Base-by-base conservation (phyloP, 2,797 vertebrate genomes). In the Eulemur rubriventer region DNA sequence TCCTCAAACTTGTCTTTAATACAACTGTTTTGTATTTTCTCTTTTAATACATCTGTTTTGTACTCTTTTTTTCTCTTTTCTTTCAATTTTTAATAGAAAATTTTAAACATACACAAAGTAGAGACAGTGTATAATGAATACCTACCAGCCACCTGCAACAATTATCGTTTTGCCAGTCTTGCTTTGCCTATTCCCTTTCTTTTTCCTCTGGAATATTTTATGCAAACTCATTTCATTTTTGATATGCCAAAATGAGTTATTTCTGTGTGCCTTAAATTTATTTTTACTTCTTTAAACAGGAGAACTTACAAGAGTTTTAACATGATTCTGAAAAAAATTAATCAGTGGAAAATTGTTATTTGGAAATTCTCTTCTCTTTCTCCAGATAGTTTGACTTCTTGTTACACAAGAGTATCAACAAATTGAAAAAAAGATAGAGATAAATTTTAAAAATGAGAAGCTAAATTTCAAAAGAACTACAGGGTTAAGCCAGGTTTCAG, bases 251-350 rank as follows among this genome's bases (percentile, higher is more conserved):
- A 95, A 70, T 9, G 30, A 79, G 14, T 80, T 76, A 73, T 48
- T 7, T 38, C n/a, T 67, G 22, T 33, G 26, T 50, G 35, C 33
- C 33, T 89, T 16, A 18, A 46, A 38, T 88, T 59, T 72, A 50
- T 81, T 57, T 79, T 65, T 43, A 59, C 59, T 43, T 91, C n/a
- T 69, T 91, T 63, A 82, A 88, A 96, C 33, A 83, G 78, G n/a
- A 92, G 43, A 79, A 22, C 9, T 10, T 65, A 10, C 1, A 48
- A 76, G 22, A 80, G 5, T 55, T 82, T 93, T 52, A 88, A 57
- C 4, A 52, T 33, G 18, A 78, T 35, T 88, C 72, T 50, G 12
- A 33, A 67, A 92, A 86, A n/a, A 48, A 28, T 16, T 46, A 61
- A 70, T 20, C 41, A 72, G 43, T 24, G 22, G 28, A 80, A 96